These are phyloP conservation scores for Leptopilina syphax DNA, from an alignment of 2,888 invertebrate genomes.

Conservation along the genomic window DNA sequence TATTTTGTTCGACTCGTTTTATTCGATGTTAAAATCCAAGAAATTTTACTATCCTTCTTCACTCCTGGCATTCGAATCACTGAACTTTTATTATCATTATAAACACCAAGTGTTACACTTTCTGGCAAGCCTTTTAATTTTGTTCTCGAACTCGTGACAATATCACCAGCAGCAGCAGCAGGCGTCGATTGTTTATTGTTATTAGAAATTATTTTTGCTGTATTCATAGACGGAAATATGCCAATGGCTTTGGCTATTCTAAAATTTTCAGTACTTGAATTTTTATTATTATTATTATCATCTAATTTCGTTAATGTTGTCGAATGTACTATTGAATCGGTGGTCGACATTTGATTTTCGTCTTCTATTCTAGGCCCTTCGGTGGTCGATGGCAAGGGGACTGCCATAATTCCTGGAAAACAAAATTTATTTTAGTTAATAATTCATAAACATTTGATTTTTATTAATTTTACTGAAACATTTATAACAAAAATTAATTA, in stretches of 20 bases:
- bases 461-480: no score
- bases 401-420: constrained; percentile 62
- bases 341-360: constrained; percentile 48
- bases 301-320: constrained; percentile 28
- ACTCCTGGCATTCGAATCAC: constrained; percentile 41
- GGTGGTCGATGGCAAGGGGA: constrained; percentile 66
- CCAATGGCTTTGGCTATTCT: constrained; percentile 69
- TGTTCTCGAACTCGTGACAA: constrained; percentile 18
- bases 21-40: constrained; percentile 65
- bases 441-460: background rate
- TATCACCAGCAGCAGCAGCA: constrained; percentile 8
- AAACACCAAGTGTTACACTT: constrained; percentile 4
- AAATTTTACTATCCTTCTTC: constrained; percentile 67
- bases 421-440: background rate
- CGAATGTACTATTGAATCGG: background rate
- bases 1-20: constrained; percentile 59
- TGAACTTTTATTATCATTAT: constrained; percentile 2
- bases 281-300: constrained; percentile 12
- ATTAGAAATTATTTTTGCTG: constrained; percentile 44
- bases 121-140: background rate
- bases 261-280: constrained; percentile 54
- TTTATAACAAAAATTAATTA: no score
- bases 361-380: constrained; percentile 56
- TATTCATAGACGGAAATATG: constrained; percentile 58
- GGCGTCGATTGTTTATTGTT: background rate